A percentile compares a stretch with the other conserved stretches of the same genome.
These are phyloP conservation scores for Hypselothyrea guttata DNA, from an alignment of 2,888 invertebrate genomes.

Conservation along the genomic window DNA sequence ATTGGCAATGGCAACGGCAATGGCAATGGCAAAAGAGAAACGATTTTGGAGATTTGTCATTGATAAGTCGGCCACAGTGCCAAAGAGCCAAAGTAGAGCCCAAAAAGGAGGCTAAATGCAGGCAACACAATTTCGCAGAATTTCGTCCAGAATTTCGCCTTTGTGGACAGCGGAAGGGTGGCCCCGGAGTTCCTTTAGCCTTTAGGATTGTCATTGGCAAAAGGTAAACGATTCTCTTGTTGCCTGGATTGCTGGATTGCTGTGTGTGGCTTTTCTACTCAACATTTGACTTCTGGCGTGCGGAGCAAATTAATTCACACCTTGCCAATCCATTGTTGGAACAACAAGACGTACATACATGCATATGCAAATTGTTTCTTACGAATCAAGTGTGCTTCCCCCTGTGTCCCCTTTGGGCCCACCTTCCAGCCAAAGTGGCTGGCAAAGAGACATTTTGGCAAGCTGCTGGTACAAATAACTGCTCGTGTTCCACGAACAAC, in stretches of 20 bases:
- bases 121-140: conserved; percentile 60
- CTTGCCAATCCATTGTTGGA: conserved; percentile 76
- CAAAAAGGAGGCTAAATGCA: conserved; percentile 52
- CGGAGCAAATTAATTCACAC: conserved; percentile 81
- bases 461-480: conserved; percentile 53
- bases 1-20: conserved; percentile 58
- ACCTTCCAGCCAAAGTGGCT: conserved; percentile 12
- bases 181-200: no score
- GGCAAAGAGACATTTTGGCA: conserved; percentile 43
- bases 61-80: conserved; percentile 70
- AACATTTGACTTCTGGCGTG: conserved; percentile 66
- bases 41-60: conserved; percentile 78
- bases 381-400: conserved; percentile 58
- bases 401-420: background rate
- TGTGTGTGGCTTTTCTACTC: conserved; percentile 68
- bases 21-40: conserved; percentile 63
- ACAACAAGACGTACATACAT: conserved; percentile 38
- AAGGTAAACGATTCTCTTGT: background rate
- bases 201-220: conserved; percentile 6
- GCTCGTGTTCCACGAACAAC: conserved; percentile 46
- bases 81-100: conserved; percentile 12
- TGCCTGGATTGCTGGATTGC: conserved; percentile 14
- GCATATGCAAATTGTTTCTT: conserved; percentile 79
- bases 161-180: conserved; percentile 28
- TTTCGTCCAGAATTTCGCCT: conserved; percentile 39